Conservation (phyloP, 2,113 vertebrate species). For the Aptenodytes forsteri region DNA sequence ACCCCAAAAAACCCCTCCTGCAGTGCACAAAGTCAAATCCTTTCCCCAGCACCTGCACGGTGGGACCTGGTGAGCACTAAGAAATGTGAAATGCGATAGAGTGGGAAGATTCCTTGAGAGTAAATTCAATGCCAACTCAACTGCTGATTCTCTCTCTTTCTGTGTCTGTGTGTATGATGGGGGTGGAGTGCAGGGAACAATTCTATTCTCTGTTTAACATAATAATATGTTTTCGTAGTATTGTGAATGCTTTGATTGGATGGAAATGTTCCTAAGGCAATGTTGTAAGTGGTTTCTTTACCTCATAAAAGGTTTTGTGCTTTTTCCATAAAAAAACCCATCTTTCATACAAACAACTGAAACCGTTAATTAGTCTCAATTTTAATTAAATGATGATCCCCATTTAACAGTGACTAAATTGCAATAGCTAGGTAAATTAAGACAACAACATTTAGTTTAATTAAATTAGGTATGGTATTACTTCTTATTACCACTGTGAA, state of each 20-base stretch:
- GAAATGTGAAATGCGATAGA: not conserved
- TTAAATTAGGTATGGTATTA: constrained; percentile 64
- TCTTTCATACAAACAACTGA: constrained; percentile 59
- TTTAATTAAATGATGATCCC: constrained; percentile 66
- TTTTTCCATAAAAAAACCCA: constrained; percentile 15
- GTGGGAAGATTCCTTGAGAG: not conserved
- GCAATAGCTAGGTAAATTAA: constrained; percentile 59
- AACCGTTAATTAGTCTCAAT: constrained; percentile 63
- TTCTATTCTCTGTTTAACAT: not conserved
- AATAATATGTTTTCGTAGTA: not conserved
- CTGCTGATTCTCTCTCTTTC: not conserved
- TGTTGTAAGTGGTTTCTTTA: not conserved
- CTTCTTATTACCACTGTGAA: constrained; percentile 42
- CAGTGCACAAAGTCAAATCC: not conserved
- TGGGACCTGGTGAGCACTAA: not conserved
- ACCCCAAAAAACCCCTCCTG: too few species aligned
- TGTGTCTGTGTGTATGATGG: not conserved
- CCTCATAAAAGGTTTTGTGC: constrained; percentile 32
- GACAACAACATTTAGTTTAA: constrained; percentile 55
- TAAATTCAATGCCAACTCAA: not conserved
- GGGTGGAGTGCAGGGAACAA: not conserved
- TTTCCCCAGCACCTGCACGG: not conserved
- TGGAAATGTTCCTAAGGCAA: constrained; percentile 23
- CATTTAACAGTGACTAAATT: constrained; percentile 67
- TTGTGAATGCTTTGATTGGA: not conserved